Conservation (phyloP, 2,888 invertebrate species). For the Nebria salina region DNA sequence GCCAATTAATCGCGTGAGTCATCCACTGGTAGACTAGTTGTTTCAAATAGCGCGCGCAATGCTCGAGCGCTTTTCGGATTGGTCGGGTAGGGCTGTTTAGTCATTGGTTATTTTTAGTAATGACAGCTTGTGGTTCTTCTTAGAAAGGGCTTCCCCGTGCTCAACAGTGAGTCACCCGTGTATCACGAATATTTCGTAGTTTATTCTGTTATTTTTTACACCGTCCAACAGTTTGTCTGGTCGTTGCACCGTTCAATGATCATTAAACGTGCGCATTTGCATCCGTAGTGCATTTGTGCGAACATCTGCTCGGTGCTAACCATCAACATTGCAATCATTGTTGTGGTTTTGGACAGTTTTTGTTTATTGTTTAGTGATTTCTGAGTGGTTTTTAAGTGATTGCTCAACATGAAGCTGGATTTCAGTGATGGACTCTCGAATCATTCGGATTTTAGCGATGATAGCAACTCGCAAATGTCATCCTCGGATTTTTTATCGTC, state of each 20-base stretch:
- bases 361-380: neutral
- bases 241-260: slow-evolving; percentile 17
- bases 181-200: slow-evolving; percentile 50
- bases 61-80: neutral
- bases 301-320: slow-evolving; percentile 13
- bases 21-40: too few relatives aligned
- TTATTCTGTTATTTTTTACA: slow-evolving; percentile 34
- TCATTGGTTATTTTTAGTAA: slow-evolving; percentile 60
- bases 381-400: neutral
- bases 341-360: neutral
- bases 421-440: slow-evolving; percentile 61
- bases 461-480: slow-evolving; percentile 61
- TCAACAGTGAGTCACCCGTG: slow-evolving; percentile 57
- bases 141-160: slow-evolving; percentile 61
- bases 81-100: slow-evolving; percentile 38
- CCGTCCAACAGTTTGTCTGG: slow-evolving; percentile 18
- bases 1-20: too few relatives aligned
- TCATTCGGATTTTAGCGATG: slow-evolving; percentile 62
- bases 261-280: neutral
- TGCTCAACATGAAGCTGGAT: slow-evolving; percentile 59
- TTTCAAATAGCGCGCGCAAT: too few relatives aligned
- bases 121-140: slow-evolving; percentile 62
- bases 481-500: slow-evolving; percentile 58
- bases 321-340: neutral
- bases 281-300: slow-evolving; percentile 12